Evolutionary conservation across 2,797 vertebrate species (phyloP).

Genomic region (Setipinna tenuifilis): DNA sequence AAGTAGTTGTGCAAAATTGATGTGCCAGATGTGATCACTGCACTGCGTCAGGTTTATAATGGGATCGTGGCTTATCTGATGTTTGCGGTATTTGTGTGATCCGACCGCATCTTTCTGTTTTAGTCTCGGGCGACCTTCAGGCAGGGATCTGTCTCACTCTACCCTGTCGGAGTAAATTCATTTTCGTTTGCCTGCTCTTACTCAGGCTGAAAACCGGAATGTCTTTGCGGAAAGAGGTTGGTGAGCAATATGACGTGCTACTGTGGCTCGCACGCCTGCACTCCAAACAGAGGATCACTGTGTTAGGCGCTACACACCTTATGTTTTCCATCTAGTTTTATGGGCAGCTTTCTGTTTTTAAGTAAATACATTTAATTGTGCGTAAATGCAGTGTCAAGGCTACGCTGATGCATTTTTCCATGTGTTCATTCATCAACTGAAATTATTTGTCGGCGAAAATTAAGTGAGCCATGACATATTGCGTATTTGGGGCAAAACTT

Average conservation of each 20-base stretch:
- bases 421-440: slow-evolving; percentile 16
- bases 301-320: slow-evolving; percentile 22
- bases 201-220: slow-evolving; percentile 1
- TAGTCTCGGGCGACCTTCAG: background rate
- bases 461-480: background rate
- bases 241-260: slow-evolving; percentile 23
- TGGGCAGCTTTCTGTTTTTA: slow-evolving; percentile 22
- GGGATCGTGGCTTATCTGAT: background rate
- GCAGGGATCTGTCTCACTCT: background rate
- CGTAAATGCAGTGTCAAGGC: slow-evolving; percentile 5
- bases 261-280: slow-evolving; percentile 15
- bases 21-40: background rate
- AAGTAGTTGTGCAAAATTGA: slow-evolving; percentile 13
- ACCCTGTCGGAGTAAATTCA: slow-evolving; percentile 8
- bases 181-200: slow-evolving; percentile 1
- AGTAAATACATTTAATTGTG: slow-evolving; percentile 24
- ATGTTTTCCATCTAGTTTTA: slow-evolving; percentile 25
- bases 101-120: background rate
- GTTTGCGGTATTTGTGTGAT: background rate
- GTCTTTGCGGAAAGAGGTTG: slow-evolving; percentile 16
- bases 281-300: slow-evolving; percentile 19
- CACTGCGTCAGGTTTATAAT: background rate
- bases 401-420: background rate
- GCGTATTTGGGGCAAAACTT: background rate
- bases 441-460: background rate